Conservation (phyloP, 2,888 invertebrate species). For the Pseudeuparius sepicola region DNA sequence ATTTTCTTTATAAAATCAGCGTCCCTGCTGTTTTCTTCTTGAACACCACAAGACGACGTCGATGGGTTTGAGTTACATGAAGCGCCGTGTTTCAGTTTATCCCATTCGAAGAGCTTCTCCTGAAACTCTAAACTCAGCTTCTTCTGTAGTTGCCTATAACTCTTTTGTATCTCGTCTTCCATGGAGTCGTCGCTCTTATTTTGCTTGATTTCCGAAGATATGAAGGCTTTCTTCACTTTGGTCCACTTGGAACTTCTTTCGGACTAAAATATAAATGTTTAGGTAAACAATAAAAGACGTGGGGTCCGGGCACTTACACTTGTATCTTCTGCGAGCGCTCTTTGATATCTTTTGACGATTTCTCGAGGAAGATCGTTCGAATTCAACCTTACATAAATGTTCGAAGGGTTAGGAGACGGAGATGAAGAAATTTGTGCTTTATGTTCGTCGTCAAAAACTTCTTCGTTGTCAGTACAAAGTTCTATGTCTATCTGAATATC, state of each 20-base stretch:
- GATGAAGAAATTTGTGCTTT: constrained; percentile 18
- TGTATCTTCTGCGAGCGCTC: constrained; percentile 30
- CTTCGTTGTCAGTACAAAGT: constrained; percentile 34
- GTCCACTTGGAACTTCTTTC: constrained; percentile 73
- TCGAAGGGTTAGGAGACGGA: constrained; percentile 17
- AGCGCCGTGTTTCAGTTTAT: constrained; percentile 32
- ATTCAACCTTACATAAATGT: constrained; percentile 14
- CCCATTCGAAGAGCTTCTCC: constrained; percentile 53
- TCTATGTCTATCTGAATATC: constrained; percentile 35
- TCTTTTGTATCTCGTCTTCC: constrained; percentile 58
- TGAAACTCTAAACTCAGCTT: constrained; percentile 67
- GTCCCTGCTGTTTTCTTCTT: constrained; percentile 35
- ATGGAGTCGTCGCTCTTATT: constrained; percentile 27
- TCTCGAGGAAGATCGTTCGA: constrained; percentile 31
- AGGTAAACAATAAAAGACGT: too few species aligned
- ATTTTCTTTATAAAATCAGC: constrained; percentile 39
- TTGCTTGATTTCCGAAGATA: constrained; percentile 32
- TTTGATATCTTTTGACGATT: constrained; percentile 32
- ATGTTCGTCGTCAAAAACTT: constrained; percentile 32
- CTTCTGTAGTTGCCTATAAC: constrained; percentile 62
- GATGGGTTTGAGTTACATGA: constrained; percentile 25
- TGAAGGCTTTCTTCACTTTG: constrained; percentile 62
- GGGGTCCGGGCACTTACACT: constrained; percentile 20
- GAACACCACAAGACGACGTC: constrained; percentile 22
- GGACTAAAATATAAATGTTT: too few species aligned